Conservation (phyloP, 92 coral and sea anemone species). For the Pocillopora grandis region DNA sequence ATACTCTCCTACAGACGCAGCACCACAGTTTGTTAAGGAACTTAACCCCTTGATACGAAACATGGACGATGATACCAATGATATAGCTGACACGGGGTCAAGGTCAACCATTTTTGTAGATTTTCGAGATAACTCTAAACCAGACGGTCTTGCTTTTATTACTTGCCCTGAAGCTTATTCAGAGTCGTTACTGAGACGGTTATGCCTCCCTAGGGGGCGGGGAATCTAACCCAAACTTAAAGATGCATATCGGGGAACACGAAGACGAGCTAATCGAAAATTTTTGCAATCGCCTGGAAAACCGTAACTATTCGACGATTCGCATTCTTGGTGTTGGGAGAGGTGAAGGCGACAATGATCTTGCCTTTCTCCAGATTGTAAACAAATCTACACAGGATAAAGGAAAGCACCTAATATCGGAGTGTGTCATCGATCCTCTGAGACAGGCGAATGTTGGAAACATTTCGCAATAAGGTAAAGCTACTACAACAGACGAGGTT, state of each 20-base stretch:
- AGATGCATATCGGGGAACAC: not conserved
- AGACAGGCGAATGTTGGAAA: not conserved
- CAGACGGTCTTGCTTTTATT: not conserved
- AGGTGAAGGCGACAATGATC: constrained; percentile 12
- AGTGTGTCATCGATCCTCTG: constrained; percentile 25
- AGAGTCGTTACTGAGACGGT: not conserved
- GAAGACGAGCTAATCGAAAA: not conserved
- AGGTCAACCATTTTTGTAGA: no score
- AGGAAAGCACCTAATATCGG: not conserved
- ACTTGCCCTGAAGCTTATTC: constrained; percentile 4
- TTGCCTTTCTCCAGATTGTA: constrained; percentile 3
- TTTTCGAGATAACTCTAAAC: not conserved
- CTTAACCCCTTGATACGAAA: no score
- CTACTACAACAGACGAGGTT: not conserved
- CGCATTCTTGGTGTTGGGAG: constrained; percentile 30
- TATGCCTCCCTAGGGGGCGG: not conserved
- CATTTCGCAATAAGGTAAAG: not conserved
- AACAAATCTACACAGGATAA: not conserved
- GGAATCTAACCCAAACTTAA: not conserved
- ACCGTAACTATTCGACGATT: not conserved
- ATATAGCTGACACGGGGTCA: no score
- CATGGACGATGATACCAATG: no score
- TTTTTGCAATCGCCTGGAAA: not conserved
- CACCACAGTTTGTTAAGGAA: no score
- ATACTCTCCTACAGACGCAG: no score